phyloP scores from a whole-genome alignment of 2,113 vertebrate genomes.

The Pelodiscus sinensis region DNA sequence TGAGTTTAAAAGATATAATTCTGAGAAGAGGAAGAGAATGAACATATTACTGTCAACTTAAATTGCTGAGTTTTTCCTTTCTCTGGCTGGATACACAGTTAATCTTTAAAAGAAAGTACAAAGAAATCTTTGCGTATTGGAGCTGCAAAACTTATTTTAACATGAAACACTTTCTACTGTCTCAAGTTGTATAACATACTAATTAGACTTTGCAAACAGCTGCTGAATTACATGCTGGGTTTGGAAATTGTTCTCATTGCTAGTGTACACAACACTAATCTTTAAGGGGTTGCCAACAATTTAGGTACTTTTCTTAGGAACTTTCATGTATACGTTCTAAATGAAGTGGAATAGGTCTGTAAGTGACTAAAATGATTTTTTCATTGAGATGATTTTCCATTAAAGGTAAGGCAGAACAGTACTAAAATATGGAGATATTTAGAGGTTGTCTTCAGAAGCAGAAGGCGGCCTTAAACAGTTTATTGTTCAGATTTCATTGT shows the following conservation, averaged over 20 bases:
- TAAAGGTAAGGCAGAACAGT: not conserved
- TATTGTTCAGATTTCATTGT: not conserved
- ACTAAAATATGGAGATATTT: not conserved
- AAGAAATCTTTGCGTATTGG: not conserved
- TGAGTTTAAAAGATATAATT: not conserved
- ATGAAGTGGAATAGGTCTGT: not conserved
- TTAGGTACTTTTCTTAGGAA: not conserved
- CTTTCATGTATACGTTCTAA: not conserved
- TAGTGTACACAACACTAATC: not conserved
- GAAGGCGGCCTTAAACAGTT: not conserved
- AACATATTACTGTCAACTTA: not conserved
- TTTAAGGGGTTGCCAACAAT: not conserved
- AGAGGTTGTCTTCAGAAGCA: not conserved
- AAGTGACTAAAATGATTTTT: slow-evolving; percentile 30
- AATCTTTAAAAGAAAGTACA: not conserved
- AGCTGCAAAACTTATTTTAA: not conserved
- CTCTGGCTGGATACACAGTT: not conserved
- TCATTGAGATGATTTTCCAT: slow-evolving; percentile 30
- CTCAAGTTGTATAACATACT: not conserved
- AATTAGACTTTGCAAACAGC: not conserved
- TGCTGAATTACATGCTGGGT: not conserved
- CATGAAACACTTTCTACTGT: not conserved
- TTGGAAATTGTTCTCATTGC: not conserved
- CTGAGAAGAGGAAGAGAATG: not conserved
- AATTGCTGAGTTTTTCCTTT: not conserved